Conservation (phyloP, 1,140 invertebrate genomes). For the Drosophila mauritiana region DNA sequence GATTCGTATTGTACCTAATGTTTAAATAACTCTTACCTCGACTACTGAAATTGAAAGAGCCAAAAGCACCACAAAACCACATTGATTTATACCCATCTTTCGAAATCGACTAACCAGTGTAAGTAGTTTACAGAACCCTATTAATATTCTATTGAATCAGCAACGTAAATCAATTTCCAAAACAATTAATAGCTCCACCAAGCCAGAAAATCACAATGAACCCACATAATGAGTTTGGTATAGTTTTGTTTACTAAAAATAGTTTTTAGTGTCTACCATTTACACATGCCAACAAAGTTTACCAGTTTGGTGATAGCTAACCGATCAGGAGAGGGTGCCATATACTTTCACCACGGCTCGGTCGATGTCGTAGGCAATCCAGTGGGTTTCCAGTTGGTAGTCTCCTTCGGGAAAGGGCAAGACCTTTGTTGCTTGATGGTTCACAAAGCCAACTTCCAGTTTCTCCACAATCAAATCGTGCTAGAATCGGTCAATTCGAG, state of each 20-base stretch:
- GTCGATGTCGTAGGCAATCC: background rate
- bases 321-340: background rate
- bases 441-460: background rate
- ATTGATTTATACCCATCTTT: background rate
- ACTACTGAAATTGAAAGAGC: background rate
- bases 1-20: background rate
- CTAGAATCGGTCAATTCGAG: background rate
- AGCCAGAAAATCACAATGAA: background rate
- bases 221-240: too few relatives aligned
- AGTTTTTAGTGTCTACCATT: too few relatives aligned
- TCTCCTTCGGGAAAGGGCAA: background rate
- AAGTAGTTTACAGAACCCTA: background rate
- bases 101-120: background rate
- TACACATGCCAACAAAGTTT: too few relatives aligned
- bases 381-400: background rate
- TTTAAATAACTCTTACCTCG: background rate
- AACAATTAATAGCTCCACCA: background rate
- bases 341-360: background rate
- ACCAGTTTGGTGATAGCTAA: background rate
- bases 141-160: background rate
- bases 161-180: background rate
- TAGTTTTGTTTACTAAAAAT: background rate
- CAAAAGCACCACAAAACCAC: background rate
- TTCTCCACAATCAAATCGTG: background rate
- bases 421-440: background rate